phyloP scores from a whole-genome alignment of 2,888 invertebrate species.

The Aporophyla lueneburgensis region DNA sequence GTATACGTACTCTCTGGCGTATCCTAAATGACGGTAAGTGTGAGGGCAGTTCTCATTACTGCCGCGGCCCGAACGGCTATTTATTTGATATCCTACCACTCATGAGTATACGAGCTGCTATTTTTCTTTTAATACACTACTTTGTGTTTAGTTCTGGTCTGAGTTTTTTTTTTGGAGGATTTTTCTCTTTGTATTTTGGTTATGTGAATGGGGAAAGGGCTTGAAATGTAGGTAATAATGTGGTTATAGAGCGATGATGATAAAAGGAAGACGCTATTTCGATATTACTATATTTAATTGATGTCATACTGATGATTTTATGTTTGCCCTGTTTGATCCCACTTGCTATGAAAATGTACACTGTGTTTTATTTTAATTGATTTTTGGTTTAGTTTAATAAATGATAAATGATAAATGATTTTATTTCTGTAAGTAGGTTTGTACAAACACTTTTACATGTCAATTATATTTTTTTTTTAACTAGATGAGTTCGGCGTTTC shows the following conservation, averaged over 20 bases:
- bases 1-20: slow-evolving; percentile 36
- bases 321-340: too few relatives aligned
- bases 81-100: slow-evolving; percentile 70
- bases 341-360: too few relatives aligned
- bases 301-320: too few relatives aligned
- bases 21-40: slow-evolving; percentile 64
- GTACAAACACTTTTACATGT: too few relatives aligned
- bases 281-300: too few relatives aligned
- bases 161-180: slow-evolving; percentile 13
- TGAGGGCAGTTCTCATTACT: slow-evolving; percentile 61
- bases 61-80: slow-evolving; percentile 55
- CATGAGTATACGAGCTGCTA: slow-evolving; percentile 59
- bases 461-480: too few relatives aligned
- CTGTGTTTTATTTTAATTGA: too few relatives aligned
- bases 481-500: too few relatives aligned
- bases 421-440: too few relatives aligned
- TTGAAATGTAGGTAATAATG: neutral
- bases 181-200: slow-evolving; percentile 1
- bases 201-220: neutral
- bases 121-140: slow-evolving; percentile 64
- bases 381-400: too few relatives aligned
- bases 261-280: neutral
- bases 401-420: too few relatives aligned
- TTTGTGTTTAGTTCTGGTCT: slow-evolving; percentile 39
- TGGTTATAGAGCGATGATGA: neutral